Evolutionary conservation across 2,113 vertebrate genomes (phyloP).

Genomic region (Solea solea): DNA sequence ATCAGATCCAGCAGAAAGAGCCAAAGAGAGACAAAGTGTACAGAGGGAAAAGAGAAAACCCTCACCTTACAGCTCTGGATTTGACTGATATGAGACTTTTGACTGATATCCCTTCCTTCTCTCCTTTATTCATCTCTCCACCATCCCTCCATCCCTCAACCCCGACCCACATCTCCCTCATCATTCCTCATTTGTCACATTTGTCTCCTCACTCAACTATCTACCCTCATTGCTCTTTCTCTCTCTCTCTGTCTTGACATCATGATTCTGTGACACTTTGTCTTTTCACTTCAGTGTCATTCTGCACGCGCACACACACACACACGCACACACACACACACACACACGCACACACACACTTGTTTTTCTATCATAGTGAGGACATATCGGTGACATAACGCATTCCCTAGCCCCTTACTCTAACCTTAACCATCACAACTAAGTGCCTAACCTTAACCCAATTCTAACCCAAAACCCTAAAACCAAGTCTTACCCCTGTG

Average conservation of each 20-base stretch:
- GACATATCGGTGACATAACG: too few species aligned
- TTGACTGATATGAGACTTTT: background rate
- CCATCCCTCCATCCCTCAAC: constrained; percentile 12
- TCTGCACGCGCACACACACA: background rate
- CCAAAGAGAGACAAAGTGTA: background rate
- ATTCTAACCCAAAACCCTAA: too few species aligned
- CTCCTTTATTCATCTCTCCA: background rate
- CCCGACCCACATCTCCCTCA: constrained; percentile 37
- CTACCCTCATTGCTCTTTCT: constrained; percentile 25
- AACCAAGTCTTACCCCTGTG: too few species aligned
- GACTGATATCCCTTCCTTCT: background rate
- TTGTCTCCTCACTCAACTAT: constrained; percentile 19
- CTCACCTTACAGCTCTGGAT: background rate
- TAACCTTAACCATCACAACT: too few species aligned
- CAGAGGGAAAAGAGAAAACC: background rate
- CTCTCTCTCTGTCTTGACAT: constrained; percentile 24
- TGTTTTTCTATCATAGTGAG: too few species aligned
- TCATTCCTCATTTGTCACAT: constrained; percentile 40
- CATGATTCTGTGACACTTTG: constrained; percentile 57
- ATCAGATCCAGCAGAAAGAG: background rate
- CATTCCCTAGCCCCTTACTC: too few species aligned
- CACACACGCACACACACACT: background rate
- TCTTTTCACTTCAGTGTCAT: constrained; percentile 48
- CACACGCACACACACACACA: background rate
- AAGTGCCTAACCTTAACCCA: too few species aligned